Base-by-base conservation (phyloP, 2,113 vertebrate genomes). In the Amphiprion percula region DNA sequence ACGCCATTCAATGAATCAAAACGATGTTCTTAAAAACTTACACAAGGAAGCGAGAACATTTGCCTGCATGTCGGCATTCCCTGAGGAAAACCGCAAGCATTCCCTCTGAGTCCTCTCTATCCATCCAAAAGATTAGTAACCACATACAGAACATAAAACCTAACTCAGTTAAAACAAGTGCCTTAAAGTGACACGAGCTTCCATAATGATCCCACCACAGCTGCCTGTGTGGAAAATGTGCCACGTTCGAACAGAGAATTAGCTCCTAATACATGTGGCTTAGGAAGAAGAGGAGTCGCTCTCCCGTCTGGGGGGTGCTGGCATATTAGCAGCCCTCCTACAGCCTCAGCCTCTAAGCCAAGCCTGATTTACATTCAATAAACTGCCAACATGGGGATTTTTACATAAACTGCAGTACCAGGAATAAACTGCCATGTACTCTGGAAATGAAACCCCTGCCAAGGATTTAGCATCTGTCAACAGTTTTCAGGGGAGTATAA, bases 351-450 rank as follows among this genome's bases (percentile, higher is more conserved):
- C 77, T 85, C 77, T 89, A 87, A 90, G 66, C 76, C 84, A 67
- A 37, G 69, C 67, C 85, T 85, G 80, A 88, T 90, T 89, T 91
- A 87, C 86, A 88, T 90, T 89, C 88, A 91, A 87, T 88, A 87
- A 83, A 78, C 70, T 77, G 77, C 80, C 76, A 90, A 80, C 58
- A 67, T 63, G 59, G 83, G 86, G 82, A 84, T 89, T 89, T 90
- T 60, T 28, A 60, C 88, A 84, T 69, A 69, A 86, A 88, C 59
- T 49, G 73, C 77, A 83, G 77, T 56, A 72, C 33, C 58, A 79
- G 69, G 70, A 89, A 86, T 88, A 73, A 88, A 88, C 69, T 39
- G 53, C 26, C 63, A 62, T 61, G 60, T 61, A 58, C 65, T 77
- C 68, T 73, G 76, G 68, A 82, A 88, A 64, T 58, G 28, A 74